Base-by-base conservation (phyloP, 2,113 vertebrate genomes). In the Cyphomyrus discorhynchus region DNA sequence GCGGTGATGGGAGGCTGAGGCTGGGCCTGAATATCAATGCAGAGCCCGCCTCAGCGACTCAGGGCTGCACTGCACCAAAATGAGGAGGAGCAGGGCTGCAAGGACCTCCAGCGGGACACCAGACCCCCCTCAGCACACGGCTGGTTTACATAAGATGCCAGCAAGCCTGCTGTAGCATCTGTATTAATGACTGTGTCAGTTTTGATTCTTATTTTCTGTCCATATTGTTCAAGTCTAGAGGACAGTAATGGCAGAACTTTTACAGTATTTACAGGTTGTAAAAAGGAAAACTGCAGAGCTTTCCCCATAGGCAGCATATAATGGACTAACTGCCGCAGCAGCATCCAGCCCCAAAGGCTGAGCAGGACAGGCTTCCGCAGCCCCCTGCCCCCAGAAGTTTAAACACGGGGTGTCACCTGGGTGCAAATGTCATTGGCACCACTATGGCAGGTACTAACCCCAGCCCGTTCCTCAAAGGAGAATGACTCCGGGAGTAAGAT, bases 31-130 rank as follows among this genome's bases (percentile, higher is more conserved):
- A 98, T 98, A 97, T 97, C 97, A 98, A 98, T 98, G 97, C 96
- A 97, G 96, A 87, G 50, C 49, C 95, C 95, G 94, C 92, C 96
- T 96, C 96, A 95, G 92, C 21, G 96, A 96, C 95, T 95, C 95
- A 96, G 96, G 95, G 95, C 97, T 97, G 97, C 95, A 98, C 97
- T 98, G 97, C 98, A 98, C 97, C 97, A 98, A 98, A 98, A 97
- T 96, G 91, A 35, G 90, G 90, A 93, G 92, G 89, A 93, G 91
- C 91, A 66, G 56, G 62, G 50, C 89, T 90, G 92, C 89, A 91
- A 93, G 80, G 47, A 90, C 56, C 89, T 86, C 45, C 66, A 31
- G 66, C 58, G 31, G 58, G 24, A 66, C 53, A 84, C 42, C 49
- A 62, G 82, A 89, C 74, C 74, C 74, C 74, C 35, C 74, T 80